phyloP scores from a whole-genome alignment of 2,113 vertebrate species.

The Spea bombifrons region DNA sequence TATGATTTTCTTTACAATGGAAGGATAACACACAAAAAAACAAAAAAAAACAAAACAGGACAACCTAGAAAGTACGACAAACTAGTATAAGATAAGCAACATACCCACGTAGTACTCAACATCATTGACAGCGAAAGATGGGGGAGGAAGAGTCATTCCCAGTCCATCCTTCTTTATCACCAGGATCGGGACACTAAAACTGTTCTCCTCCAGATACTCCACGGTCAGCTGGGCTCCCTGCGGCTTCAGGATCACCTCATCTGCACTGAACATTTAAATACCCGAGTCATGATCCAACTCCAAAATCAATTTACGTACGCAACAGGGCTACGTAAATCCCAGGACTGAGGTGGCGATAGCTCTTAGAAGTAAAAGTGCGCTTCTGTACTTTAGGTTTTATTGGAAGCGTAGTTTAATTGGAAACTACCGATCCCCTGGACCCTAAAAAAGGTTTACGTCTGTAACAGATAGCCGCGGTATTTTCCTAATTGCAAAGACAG shows the following conservation, averaged over 20 bases:
- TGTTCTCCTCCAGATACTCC: slow-evolving; percentile 90
- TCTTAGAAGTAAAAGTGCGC: too few species aligned
- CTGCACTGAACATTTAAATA: slow-evolving; percentile 69
- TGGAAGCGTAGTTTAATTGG: too few species aligned
- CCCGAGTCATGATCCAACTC: not conserved
- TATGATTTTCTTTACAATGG: too few species aligned
- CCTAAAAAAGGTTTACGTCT: too few species aligned
- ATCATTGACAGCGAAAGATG: slow-evolving; percentile 80
- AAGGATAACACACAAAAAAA: not conserved
- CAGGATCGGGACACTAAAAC: slow-evolving; percentile 88
- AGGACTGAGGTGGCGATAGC: too few species aligned
- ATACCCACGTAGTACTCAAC: slow-evolving; percentile 87
- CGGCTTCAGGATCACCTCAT: slow-evolving; percentile 85
- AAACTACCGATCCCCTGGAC: too few species aligned
- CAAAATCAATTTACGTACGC: not conserved
- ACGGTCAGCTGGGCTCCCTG: slow-evolving; percentile 85
- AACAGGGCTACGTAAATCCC: too few species aligned
- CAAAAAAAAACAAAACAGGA: not conserved
- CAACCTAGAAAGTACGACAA: not conserved
- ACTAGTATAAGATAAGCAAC: not conserved
- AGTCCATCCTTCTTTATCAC: slow-evolving; percentile 84
- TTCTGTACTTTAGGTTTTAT: too few species aligned
- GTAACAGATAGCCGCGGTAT: too few species aligned
- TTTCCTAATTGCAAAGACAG: too few species aligned
- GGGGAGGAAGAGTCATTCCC: slow-evolving; percentile 86